These are phyloP conservation scores for Platyscapa corneri DNA, from an alignment of 1,140 invertebrate species.

Conservation along the genomic window DNA sequence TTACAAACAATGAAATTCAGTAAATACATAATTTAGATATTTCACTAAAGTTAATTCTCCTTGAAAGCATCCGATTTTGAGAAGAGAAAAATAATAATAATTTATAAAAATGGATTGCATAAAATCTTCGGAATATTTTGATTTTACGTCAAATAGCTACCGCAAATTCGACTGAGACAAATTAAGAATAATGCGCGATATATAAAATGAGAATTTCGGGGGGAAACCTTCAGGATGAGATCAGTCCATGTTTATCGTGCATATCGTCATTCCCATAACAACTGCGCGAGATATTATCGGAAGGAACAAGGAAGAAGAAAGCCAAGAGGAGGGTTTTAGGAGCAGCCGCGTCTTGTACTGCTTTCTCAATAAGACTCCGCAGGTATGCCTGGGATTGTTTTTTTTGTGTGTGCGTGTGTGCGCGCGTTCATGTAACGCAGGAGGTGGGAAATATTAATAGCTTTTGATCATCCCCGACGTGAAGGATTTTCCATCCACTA, in stretches of 20 bases:
- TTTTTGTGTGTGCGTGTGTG: background rate
- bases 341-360: slow-evolving; percentile 54
- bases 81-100: background rate
- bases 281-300: background rate
- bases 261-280: slow-evolving; percentile 42
- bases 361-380: slow-evolving; percentile 67
- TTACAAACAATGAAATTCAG: no score
- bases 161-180: background rate
- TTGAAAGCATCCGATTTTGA: background rate
- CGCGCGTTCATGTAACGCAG: background rate
- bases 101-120: background rate
- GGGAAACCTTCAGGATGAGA: background rate
- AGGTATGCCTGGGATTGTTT: no score
- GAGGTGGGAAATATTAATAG: slow-evolving; percentile 36
- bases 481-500: slow-evolving; percentile 25
- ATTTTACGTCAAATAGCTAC: no score
- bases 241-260: slow-evolving; percentile 6
- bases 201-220: background rate
- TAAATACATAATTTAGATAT: no score
- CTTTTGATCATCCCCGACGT: slow-evolving; percentile 22
- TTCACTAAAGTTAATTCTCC: background rate
- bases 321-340: background rate
- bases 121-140: background rate
- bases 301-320: background rate
- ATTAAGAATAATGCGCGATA: background rate